Percentiles rank a stretch among this genome's conserved stretches.
Evolutionary conservation across 1,140 invertebrate genomes (phyloP).

Genomic region (Apis laboriosa): DNA sequence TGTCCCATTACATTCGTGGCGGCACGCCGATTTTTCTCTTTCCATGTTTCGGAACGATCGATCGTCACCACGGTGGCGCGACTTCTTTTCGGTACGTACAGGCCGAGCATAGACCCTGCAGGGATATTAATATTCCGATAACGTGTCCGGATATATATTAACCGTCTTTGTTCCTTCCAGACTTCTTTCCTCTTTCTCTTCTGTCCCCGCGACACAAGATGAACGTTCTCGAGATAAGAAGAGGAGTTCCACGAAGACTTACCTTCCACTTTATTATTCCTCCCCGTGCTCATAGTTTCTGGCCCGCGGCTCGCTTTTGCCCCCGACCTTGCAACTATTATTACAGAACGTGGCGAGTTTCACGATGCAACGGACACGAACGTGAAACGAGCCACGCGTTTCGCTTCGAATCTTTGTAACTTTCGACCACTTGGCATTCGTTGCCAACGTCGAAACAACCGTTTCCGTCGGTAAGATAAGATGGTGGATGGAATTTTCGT

Average conservation of each 20-base stretch:
- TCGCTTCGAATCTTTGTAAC: not conserved
- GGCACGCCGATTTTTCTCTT: constrained; percentile 36
- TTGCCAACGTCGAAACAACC: not conserved
- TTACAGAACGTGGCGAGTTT: constrained; percentile 39
- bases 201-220: constrained; percentile 10
- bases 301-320: not conserved
- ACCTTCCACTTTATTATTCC: constrained; percentile 45
- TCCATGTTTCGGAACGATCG: constrained; percentile 37
- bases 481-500: too few relatives aligned
- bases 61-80: constrained; percentile 32
- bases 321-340: constrained; percentile 37
- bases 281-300: constrained; percentile 12
- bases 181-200: not conserved
- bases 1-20: constrained; percentile 29
- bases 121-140: constrained; percentile 59
- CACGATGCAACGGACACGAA: constrained; percentile 14
- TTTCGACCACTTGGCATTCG: not conserved
- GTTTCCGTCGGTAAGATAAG: not conserved
- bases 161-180: constrained; percentile 17
- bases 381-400: constrained; percentile 12
- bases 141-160: constrained; percentile 45
- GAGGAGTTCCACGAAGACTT: constrained; percentile 38
- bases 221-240: constrained; percentile 49
- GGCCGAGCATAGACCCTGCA: not conserved
- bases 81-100: not conserved